Evolutionary conservation across 2,797 vertebrate genomes (phyloP).

Genomic region (Hemitrygon akajei): DNA sequence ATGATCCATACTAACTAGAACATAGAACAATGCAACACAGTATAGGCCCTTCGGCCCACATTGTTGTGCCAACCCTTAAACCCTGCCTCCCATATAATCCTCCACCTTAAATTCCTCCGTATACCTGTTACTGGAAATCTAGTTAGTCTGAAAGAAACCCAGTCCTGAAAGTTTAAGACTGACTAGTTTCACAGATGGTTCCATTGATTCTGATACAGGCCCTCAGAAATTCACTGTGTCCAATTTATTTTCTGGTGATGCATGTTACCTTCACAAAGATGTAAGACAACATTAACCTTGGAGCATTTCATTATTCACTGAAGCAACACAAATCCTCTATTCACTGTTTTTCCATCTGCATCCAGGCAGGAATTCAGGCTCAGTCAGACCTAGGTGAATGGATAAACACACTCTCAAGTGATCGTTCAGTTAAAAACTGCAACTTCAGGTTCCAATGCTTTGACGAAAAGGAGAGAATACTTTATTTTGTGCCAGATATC

Average conservation of each 20-base stretch:
- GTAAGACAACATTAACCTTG: neutral
- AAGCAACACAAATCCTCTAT: neutral
- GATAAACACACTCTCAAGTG: neutral
- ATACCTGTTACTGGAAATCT: neutral
- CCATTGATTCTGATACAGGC: neutral
- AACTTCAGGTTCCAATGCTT: neutral
- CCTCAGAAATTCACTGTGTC: neutral
- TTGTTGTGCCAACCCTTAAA: too few relatives aligned
- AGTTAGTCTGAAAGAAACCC: neutral
- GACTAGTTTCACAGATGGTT: neutral
- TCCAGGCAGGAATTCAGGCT: neutral
- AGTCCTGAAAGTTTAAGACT: neutral
- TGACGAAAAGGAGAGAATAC: neutral
- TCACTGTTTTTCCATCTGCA: neutral
- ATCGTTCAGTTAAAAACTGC: neutral
- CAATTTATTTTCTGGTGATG: neutral
- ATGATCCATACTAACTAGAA: neutral
- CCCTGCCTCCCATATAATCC: too few relatives aligned
- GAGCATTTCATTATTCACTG: neutral
- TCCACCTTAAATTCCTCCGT: too few relatives aligned
- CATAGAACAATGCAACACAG: too few relatives aligned
- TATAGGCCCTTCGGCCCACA: too few relatives aligned
- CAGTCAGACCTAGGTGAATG: neutral
- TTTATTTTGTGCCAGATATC: constrained; percentile 10
- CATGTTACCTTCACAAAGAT: neutral